Conservation (phyloP, 2,113 vertebrate genomes). For the Hypomesus transpacificus region DNA sequence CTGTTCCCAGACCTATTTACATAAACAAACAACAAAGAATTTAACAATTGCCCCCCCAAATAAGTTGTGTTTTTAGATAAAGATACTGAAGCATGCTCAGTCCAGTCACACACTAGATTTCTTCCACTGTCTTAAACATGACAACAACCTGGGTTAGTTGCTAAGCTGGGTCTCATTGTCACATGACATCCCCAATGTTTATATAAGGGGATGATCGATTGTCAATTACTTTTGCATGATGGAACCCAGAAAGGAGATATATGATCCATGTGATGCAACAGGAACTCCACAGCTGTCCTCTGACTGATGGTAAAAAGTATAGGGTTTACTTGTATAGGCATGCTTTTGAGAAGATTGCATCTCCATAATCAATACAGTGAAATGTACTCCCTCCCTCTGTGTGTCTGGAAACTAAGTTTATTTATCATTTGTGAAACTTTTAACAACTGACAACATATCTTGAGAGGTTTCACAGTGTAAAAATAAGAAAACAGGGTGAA, state of each 20-base stretch:
- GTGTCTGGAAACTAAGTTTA: constrained; percentile 6
- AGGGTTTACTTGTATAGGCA: constrained; percentile 47
- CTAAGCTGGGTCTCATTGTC: background rate
- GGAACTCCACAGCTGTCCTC: constrained; percentile 45
- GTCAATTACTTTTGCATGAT: constrained; percentile 41
- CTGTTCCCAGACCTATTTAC: too few species aligned
- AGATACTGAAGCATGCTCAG: too few species aligned
- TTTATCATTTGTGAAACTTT: constrained; percentile 23
- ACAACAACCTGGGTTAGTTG: background rate
- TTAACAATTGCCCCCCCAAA: too few species aligned
- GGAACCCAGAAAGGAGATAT: constrained; percentile 39
- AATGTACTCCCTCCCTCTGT: constrained; percentile 36
- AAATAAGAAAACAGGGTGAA: background rate
- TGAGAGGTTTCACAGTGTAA: background rate
- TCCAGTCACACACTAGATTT: background rate
- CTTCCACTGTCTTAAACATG: background rate
- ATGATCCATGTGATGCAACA: constrained; percentile 27
- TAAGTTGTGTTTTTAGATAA: too few species aligned
- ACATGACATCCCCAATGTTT: background rate
- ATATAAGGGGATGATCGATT: constrained; percentile 33
- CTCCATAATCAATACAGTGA: constrained; percentile 68
- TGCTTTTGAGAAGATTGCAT: constrained; percentile 70
- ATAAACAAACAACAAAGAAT: too few species aligned
- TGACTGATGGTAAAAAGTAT: constrained; percentile 52
- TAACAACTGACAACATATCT: too few species aligned